Percentiles rank a stretch among this genome's conserved stretches.
These are phyloP conservation scores for Melikaiella ostensackeni DNA, from an alignment of 2,888 invertebrate genomes.

Conservation along the genomic window DNA sequence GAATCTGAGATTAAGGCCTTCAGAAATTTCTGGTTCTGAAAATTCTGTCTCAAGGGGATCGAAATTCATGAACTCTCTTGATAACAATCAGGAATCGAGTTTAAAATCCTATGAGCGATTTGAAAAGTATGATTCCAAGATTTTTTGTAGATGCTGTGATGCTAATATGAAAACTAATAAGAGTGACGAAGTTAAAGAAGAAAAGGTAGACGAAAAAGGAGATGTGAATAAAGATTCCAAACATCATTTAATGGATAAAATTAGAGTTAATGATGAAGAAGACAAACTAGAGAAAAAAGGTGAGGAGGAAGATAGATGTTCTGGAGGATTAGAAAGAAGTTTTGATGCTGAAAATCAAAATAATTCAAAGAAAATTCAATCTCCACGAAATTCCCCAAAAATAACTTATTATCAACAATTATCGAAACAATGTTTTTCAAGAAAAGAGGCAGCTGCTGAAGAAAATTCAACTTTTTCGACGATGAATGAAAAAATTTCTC, in stretches of 20 bases:
- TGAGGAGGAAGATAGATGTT: neutral
- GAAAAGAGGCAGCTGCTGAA: neutral
- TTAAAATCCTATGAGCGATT: neutral
- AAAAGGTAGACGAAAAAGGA: neutral
- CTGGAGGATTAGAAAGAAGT: too few relatives aligned
- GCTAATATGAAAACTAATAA: neutral
- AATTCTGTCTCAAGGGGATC: neutral
- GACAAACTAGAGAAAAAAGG: neutral
- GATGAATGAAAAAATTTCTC: neutral
- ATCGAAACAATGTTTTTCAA: neutral
- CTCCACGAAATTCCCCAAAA: neutral
- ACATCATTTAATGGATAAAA: too few relatives aligned
- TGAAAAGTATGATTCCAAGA: neutral
- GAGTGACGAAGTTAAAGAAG: neutral
- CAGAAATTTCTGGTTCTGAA: neutral
- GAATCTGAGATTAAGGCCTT: neutral
- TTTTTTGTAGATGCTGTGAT: neutral
- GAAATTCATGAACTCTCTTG: neutral
- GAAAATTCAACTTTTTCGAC: neutral
- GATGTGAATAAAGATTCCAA: too few relatives aligned
- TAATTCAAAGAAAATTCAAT: neutral
- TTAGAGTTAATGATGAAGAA: neutral
- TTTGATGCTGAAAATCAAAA: neutral
- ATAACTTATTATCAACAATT: neutral
- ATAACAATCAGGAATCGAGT: neutral